A percentile compares a stretch with the other conserved stretches of the same genome.
phyloP scores from a whole-genome alignment of 2,113 vertebrate genomes.

The Syngnathus scovelli region DNA sequence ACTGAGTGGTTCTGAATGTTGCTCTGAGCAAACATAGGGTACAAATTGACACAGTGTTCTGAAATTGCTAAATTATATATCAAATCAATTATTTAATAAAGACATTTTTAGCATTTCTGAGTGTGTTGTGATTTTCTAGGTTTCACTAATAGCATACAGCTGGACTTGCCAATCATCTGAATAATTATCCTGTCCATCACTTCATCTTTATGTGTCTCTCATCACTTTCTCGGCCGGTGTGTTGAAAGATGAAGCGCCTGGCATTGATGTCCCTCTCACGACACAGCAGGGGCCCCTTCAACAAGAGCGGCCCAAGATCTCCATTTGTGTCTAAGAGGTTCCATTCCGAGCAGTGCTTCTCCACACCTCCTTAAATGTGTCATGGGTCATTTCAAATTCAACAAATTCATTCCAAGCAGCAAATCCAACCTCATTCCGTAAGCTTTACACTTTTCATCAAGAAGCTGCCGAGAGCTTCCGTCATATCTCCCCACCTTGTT shows the following conservation, averaged over 20 bases:
- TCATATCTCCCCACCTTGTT: slow-evolving; percentile 4
- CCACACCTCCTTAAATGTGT: slow-evolving; percentile 48
- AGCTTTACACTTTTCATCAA: slow-evolving; percentile 28
- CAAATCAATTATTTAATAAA: background rate
- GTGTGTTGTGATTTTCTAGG: background rate
- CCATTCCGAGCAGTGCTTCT: slow-evolving; percentile 20
- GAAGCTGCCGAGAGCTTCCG: slow-evolving; percentile 31
- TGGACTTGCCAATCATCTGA: slow-evolving; percentile 1
- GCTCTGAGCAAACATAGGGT: background rate
- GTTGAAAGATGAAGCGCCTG: slow-evolving; percentile 62
- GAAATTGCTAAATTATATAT: background rate
- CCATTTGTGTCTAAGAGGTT: slow-evolving; percentile 22
- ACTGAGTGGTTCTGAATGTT: background rate
- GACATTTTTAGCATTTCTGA: background rate
- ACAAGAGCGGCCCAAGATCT: slow-evolving; percentile 34
- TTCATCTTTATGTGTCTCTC: slow-evolving; percentile 58
- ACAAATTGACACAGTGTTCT: background rate
- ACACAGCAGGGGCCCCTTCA: slow-evolving; percentile 66
- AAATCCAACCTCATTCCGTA: slow-evolving; percentile 25
- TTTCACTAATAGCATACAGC: background rate
- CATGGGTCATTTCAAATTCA: slow-evolving; percentile 51
- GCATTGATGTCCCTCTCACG: slow-evolving; percentile 67
- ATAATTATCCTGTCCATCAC: slow-evolving; percentile 22
- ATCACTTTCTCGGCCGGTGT: slow-evolving; percentile 46
- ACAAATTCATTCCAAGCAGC: slow-evolving; percentile 37